phyloP scores from a whole-genome alignment of 2,888 invertebrate genomes.

The Pediacus dermestoides region DNA sequence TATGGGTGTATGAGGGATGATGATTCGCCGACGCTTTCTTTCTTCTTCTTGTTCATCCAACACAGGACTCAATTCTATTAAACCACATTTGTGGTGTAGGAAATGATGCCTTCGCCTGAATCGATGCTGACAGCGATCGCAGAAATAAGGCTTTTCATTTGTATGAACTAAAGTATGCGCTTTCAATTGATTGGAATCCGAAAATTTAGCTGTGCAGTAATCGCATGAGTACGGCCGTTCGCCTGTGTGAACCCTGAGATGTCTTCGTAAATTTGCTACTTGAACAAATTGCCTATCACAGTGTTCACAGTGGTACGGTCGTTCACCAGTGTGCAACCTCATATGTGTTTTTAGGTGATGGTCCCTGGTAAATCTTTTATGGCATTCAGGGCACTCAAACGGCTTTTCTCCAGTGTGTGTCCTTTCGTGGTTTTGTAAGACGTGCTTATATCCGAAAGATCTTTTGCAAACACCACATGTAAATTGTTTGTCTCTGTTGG shows the following conservation, averaged over 20 bases:
- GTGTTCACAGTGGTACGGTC: conserved; percentile 87
- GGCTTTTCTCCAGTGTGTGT: conserved; percentile 95
- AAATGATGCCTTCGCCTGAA: conserved; percentile 85
- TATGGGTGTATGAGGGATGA: conserved; percentile 49
- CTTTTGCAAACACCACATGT: conserved; percentile 84
- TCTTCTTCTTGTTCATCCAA: conserved; percentile 38
- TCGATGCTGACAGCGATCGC: conserved; percentile 70
- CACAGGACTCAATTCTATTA: conserved; percentile 38
- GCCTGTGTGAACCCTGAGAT: conserved; percentile 86
- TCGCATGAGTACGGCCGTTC: conserved; percentile 87
- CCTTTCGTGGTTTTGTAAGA: conserved; percentile 89
- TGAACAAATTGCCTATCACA: conserved; percentile 92
- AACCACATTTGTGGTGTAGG: conserved; percentile 77
- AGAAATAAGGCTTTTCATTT: conserved; percentile 85
- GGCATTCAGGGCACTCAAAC: conserved; percentile 87
- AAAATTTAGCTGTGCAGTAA: conserved; percentile 80
- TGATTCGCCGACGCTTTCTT: conserved; percentile 51
- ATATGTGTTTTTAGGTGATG: conserved; percentile 93
- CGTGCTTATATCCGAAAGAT: conserved; percentile 91
- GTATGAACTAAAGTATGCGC: conserved; percentile 86
- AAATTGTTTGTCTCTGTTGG: conserved; percentile 72
- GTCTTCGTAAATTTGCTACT: conserved; percentile 85
- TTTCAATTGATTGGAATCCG: conserved; percentile 88
- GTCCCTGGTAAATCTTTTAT: conserved; percentile 87
- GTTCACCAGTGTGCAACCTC: conserved; percentile 88